Evolutionary conservation across 2,797 vertebrate species (phyloP), one percentile per base, ranked within the genome.

Genomic region (Pogonophryne albipinna): DNA sequence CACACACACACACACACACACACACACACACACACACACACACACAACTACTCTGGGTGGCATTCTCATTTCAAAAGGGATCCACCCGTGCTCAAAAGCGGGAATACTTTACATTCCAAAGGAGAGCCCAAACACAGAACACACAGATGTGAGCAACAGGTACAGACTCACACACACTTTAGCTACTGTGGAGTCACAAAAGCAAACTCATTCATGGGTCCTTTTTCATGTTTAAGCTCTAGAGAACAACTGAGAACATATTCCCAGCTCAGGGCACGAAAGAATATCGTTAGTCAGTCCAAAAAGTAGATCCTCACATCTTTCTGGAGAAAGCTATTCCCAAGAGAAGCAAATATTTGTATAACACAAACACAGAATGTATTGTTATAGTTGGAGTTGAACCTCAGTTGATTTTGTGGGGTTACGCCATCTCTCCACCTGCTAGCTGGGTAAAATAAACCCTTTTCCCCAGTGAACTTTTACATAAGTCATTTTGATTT

Each of bases 11-110:
- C 27, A 27, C 27, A 27, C 27, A 64, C 68, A 53, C 65, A 17
- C 64, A 45, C 62, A 64, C 69, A 53, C 41, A 44, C 47, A 61
- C 3, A 51, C 66, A 44, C 13, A 23, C 34, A 42, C 46, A 50
- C 14, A 49, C 66, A 58, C 52, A 63, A 38, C 34, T 80, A 15
- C 68, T 69, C 78, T 65, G 78, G 77, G 82, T 87, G 86, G 82
- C 76, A 78, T 90, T 88, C 87, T 80, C 74, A 83, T 89, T 92
- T 89, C 80, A 89, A 91, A 87, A 78, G 70, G 70, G 80, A 80
- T 89, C 68, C 27, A 27, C 27, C 27, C 46, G 62, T 84, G 62
- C 83, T 79, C 78, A 82, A 85, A 80, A 76, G 75, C n/a, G 15
- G 61, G 34, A 81, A 90, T 89, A 78, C 83, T 89, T 76, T 51